phyloP scores from a whole-genome alignment of 2,888 invertebrate genomes.

The Ephialtes manifestator region DNA sequence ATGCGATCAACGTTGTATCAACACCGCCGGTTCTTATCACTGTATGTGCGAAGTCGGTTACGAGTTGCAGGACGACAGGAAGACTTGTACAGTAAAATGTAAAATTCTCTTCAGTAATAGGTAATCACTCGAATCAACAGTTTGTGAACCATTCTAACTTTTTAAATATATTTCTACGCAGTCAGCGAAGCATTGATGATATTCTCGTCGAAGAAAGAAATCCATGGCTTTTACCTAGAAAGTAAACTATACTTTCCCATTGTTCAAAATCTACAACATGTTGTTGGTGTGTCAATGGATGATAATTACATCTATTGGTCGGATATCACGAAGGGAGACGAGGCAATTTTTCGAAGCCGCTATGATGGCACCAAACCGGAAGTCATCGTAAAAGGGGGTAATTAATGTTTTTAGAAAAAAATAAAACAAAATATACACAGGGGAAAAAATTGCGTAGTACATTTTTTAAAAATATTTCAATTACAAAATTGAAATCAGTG shows the following conservation, averaged over 20 bases:
- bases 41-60: slow-evolving; percentile 90
- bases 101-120: slow-evolving; percentile 7
- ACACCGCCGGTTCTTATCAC: slow-evolving; percentile 87
- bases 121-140: not conserved
- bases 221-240: slow-evolving; percentile 89
- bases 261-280: slow-evolving; percentile 87
- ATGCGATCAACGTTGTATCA: slow-evolving; percentile 91
- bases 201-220: slow-evolving; percentile 90
- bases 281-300: slow-evolving; percentile 91
- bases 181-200: slow-evolving; percentile 90
- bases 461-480: slow-evolving; percentile 66
- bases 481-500: too few relatives aligned
- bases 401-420: not conserved
- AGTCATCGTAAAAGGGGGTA: slow-evolving; percentile 86
- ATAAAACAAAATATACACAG: slow-evolving; percentile 79
- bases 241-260: slow-evolving; percentile 87
- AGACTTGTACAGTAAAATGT: slow-evolving; percentile 87
- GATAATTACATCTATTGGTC: slow-evolving; percentile 93
- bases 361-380: slow-evolving; percentile 89
- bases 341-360: slow-evolving; percentile 90
- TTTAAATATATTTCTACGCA: slow-evolving; percentile 72
- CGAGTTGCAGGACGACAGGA: slow-evolving; percentile 86
- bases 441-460: slow-evolving; percentile 67
- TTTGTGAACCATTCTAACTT: not conserved
- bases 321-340: slow-evolving; percentile 90